Conservation (phyloP, 2,113 vertebrate genomes). For the Phylloscopus trochilus region DNA sequence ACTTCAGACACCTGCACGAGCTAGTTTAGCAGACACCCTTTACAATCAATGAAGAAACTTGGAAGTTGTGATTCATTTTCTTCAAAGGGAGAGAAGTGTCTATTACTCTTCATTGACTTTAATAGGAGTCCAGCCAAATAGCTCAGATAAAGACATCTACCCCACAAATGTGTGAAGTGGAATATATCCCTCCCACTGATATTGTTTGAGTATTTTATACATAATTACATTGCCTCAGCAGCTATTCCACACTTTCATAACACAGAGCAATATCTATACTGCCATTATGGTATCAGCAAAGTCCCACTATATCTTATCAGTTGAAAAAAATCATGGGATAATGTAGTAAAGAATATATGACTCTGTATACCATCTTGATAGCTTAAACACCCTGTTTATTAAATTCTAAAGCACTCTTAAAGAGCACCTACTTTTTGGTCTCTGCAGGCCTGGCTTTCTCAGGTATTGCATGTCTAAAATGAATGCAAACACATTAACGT, state of each 20-base stretch:
- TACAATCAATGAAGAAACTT: neutral
- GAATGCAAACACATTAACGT: neutral
- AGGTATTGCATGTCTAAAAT: neutral
- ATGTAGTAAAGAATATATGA: neutral
- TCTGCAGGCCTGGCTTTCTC: neutral
- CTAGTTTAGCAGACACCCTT: neutral
- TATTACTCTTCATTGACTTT: conserved; percentile 12
- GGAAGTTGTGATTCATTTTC: conserved; percentile 16
- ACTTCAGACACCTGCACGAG: neutral
- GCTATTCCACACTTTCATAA: conserved; percentile 13
- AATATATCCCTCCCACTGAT: conserved; percentile 29
- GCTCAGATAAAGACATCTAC: conserved; percentile 27
- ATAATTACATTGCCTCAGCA: conserved; percentile 41
- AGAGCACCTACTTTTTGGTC: neutral
- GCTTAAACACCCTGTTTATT: neutral
- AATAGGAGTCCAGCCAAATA: conserved; percentile 14
- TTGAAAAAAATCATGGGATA: neutral
- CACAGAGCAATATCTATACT: neutral
- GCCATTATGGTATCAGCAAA: conserved; percentile 3
- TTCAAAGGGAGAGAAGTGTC: conserved; percentile 14
- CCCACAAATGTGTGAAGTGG: neutral
- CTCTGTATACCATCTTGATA: neutral
- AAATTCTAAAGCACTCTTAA: neutral
- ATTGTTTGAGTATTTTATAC: conserved; percentile 5
- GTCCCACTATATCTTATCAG: neutral